phyloP scores from a whole-genome alignment of 2,888 invertebrate species.

The Alsophila aescularia region DNA sequence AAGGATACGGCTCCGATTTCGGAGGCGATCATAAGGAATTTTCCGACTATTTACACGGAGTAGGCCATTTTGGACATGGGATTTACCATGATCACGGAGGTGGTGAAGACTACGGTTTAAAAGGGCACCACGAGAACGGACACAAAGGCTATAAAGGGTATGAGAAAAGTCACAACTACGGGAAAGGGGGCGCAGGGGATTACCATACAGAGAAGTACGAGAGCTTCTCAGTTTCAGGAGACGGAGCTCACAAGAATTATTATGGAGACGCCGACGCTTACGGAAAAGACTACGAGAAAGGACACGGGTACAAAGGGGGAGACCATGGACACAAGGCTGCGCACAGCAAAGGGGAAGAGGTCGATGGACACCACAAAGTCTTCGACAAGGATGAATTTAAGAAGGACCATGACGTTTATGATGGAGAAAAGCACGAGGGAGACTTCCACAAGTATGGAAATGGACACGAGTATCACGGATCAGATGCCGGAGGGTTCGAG shows the following conservation, averaged over 20 bases:
- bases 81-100: constrained; percentile 59
- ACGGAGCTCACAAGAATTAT: constrained; percentile 80
- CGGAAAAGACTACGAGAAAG: constrained; percentile 79
- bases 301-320: constrained; percentile 79
- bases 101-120: constrained; percentile 70
- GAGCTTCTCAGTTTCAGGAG: constrained; percentile 79
- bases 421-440: constrained; percentile 85
- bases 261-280: constrained; percentile 78
- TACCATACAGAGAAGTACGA: constrained; percentile 81
- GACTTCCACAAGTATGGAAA: constrained; percentile 84
- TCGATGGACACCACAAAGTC: constrained; percentile 87
- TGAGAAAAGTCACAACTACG: constrained; percentile 75
- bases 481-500: constrained; percentile 77
- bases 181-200: constrained; percentile 82
- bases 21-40: constrained; percentile 64
- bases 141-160: constrained; percentile 82
- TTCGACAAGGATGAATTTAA: constrained; percentile 89
- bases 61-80: constrained; percentile 60
- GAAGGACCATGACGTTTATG: constrained; percentile 89
- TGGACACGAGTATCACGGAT: constrained; percentile 78
- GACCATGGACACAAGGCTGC: constrained; percentile 79
- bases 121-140: constrained; percentile 74
- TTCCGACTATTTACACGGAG: constrained; percentile 64
- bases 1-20: constrained; percentile 56
- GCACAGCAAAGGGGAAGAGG: constrained; percentile 86